Base-by-base conservation (phyloP, 2,797 vertebrate genomes). In the Rhinatrema bivittatum region DNA sequence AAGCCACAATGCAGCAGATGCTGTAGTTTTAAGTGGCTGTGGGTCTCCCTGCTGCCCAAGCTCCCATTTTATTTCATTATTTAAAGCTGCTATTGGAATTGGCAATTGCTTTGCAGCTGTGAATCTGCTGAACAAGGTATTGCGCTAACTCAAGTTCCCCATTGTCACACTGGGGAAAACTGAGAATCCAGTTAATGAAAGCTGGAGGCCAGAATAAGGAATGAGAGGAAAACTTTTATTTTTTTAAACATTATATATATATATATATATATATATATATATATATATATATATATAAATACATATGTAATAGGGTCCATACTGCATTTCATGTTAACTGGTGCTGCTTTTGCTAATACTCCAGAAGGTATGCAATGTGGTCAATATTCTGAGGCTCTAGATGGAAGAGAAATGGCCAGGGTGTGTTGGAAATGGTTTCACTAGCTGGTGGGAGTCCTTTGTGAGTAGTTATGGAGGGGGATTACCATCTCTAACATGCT, bases 311-410 rank as follows among this genome's bases (percentile, higher is more conserved):
- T 50, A 64, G 74, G 63, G 70, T 72, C 70, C 59, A 51, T 21
- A 25, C 54, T 68, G 58, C 53, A 60, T 74, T 75, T 72, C 54
- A 70, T 62, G 59, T 70, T 55, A 71, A 52, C 50, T 68, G 76
- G 71, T 82, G 72, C 79, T 80, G 44, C 53, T 62, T 58, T 52
- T 38, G 15, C 34, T 52, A 44, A 40, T 60, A 51, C 60, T 62
- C 49, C 58, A 43, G 51, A 65, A 72, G 59, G 66, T 65, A 62
- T 2, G 25, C 58, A 53, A 51, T 53, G 64, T 64, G 28, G 31
- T 11, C 26, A 71, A 8, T 41, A 42, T 70, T 68, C 52, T 68
- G 63, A 57, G 65, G 61, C 51, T 55, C 46, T 56, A 56, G 65
- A 52, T 39, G 39, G 52, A 48, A n/a, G n/a, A n/a, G n/a, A n/a